A percentile compares a stretch with the other conserved stretches of the same genome.
phyloP scores from a whole-genome alignment of 2,888 invertebrate genomes.

The Eurytoma californica region DNA sequence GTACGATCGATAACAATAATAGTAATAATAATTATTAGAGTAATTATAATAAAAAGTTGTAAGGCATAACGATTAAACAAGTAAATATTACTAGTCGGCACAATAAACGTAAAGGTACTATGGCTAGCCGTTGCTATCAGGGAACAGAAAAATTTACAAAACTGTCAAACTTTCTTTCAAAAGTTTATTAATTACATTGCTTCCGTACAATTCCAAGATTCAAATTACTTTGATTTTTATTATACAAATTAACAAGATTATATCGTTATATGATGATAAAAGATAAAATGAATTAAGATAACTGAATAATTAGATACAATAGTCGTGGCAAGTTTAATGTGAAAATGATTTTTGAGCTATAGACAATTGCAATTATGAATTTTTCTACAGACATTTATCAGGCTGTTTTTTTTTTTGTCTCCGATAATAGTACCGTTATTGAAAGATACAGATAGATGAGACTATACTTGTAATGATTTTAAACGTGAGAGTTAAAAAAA shows the following conservation, averaged over 20 bases:
- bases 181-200: constrained; percentile 67
- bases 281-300: constrained; percentile 22
- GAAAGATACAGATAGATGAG: constrained; percentile 14
- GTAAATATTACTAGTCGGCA: constrained; percentile 72
- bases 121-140: constrained; percentile 71
- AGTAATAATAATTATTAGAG: constrained; percentile 56
- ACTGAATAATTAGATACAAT: constrained; percentile 35
- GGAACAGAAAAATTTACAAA: constrained; percentile 68
- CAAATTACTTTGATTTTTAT: constrained; percentile 56
- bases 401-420: not conserved
- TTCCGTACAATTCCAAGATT: constrained; percentile 63
- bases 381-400: not conserved
- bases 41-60: constrained; percentile 55
- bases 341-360: constrained; percentile 19
- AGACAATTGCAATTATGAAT: constrained; percentile 24
- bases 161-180: constrained; percentile 62
- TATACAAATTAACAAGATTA: constrained; percentile 56
- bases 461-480: not conserved
- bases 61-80: constrained; percentile 54
- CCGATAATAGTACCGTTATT: constrained; percentile 39
- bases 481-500: constrained; percentile 6
- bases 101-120: constrained; percentile 71
- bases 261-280: constrained; percentile 31
- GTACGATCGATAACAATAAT: constrained; percentile 52
- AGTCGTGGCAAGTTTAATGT: constrained; percentile 28